A percentile compares a stretch with the other conserved stretches of the same genome.
Conservation (phyloP, 1,140 invertebrate genomes). For the Thereuonema tuberculata region DNA sequence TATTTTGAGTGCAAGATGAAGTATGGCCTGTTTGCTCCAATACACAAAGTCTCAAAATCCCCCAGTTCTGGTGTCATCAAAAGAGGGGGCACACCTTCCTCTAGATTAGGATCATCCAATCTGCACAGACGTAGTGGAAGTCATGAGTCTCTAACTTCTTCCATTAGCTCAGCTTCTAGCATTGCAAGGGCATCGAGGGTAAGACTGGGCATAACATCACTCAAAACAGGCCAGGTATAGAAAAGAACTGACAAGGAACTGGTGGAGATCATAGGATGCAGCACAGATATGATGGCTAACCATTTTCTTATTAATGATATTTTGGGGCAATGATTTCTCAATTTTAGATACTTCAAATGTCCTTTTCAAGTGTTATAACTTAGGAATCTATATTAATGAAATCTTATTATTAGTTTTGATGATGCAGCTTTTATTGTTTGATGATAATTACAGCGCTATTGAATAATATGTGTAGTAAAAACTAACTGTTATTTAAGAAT, state of each 20-base stretch:
- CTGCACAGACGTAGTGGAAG: constrained; percentile 41
- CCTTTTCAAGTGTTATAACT: too few relatives aligned
- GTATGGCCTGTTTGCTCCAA: constrained; percentile 82
- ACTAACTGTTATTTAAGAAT: too few relatives aligned
- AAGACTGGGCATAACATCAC: constrained; percentile 55
- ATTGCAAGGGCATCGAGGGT: constrained; percentile 52
- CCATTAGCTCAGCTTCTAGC: constrained; percentile 55
- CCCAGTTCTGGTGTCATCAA: constrained; percentile 45
- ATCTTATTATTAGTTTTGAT: too few relatives aligned
- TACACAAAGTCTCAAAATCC: constrained; percentile 68
- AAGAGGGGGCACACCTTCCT: constrained; percentile 44
- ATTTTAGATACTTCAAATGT: too few relatives aligned
- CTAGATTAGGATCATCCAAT: constrained; percentile 36
- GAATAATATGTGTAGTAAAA: too few relatives aligned
- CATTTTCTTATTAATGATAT: too few relatives aligned
- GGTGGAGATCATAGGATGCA: background rate
- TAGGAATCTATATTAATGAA: too few relatives aligned
- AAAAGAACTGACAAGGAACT: background rate
- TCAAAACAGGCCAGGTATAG: constrained; percentile 27
- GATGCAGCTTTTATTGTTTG: too few relatives aligned
- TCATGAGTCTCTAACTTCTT: constrained; percentile 72
- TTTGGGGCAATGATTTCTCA: too few relatives aligned
- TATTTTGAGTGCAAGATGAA: constrained; percentile 86
- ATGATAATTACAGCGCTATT: too few relatives aligned
- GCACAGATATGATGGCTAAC: background rate